Evolutionary conservation across 1,140 invertebrate genomes (phyloP).

Genomic region (Heterodera schachtii): DNA sequence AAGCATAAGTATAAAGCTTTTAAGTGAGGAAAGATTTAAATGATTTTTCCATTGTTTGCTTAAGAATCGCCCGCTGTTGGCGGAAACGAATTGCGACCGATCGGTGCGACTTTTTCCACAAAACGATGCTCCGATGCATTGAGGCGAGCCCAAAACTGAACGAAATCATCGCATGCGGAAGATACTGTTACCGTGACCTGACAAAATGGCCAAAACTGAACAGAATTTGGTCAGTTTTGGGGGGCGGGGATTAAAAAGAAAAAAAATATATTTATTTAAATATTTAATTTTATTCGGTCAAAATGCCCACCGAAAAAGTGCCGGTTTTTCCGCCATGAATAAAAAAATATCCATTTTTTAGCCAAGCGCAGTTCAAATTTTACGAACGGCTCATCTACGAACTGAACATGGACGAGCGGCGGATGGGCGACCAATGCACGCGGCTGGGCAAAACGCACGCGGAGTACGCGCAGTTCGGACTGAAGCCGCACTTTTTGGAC

Average conservation of each 20-base stretch:
- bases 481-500: constrained; percentile 61
- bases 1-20: too few relatives aligned
- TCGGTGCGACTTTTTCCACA: constrained; percentile 51
- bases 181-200: constrained; percentile 57
- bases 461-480: constrained; percentile 53
- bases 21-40: too few relatives aligned
- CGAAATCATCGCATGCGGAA: constrained; percentile 59
- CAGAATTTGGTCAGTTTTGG: constrained; percentile 47
- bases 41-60: not conserved
- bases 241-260: too few relatives aligned
- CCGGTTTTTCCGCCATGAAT: too few relatives aligned
- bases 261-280: not conserved
- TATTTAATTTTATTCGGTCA: not conserved
- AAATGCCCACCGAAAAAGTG: not conserved
- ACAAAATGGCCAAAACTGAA: constrained; percentile 62
- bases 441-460: constrained; percentile 51
- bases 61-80: constrained; percentile 39
- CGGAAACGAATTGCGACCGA: constrained; percentile 22
- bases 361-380: constrained; percentile 58
- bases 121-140: constrained; percentile 60
- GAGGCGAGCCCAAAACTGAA: constrained; percentile 62
- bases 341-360: constrained; percentile 31
- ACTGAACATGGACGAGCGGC: constrained; percentile 42
- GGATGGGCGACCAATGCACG: constrained; percentile 32
- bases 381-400: constrained; percentile 55